A percentile compares a stretch with the other conserved stretches of the same genome.
Conservation (phyloP, 2,888 invertebrate genomes). For the Erebia ligea region DNA sequence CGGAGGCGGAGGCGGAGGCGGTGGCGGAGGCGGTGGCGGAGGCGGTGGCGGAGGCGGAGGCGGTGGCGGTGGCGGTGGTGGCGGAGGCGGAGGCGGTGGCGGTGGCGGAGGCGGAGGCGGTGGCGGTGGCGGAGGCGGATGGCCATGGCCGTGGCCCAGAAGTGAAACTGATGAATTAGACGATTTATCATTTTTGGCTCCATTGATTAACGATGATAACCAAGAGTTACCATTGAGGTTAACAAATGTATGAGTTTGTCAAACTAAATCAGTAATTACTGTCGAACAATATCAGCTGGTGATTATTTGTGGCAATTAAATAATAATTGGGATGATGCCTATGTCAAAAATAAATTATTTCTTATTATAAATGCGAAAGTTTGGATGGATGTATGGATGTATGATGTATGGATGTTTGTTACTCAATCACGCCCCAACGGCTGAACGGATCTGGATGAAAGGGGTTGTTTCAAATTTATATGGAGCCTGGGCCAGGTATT, state of each 20-base stretch:
- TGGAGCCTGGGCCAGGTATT: no score
- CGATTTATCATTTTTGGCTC: not conserved
- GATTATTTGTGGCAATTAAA: not conserved
- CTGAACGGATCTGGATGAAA: no score
- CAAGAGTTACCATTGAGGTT: not conserved
- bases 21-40: not conserved
- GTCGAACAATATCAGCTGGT: no score
- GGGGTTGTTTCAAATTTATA: no score
- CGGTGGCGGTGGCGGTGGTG: not conserved
- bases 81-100: not conserved
- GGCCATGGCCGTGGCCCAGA: constrained; percentile 14
- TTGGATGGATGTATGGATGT: no score
- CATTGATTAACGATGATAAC: not conserved
- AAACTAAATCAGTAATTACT: no score
- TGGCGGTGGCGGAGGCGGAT: not conserved
- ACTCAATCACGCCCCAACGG: no score
- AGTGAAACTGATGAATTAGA: not conserved
- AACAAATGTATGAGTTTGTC: not conserved
- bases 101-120: not conserved
- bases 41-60: not conserved
- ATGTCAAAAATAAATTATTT: no score
- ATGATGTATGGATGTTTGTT: no score
- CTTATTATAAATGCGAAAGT: no score
- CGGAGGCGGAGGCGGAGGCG: not conserved
- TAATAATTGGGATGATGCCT: no score